Evolutionary conservation across 2,888 invertebrate genomes (phyloP).

Genomic region (Scaptodrosophila latifasciaeformis): DNA sequence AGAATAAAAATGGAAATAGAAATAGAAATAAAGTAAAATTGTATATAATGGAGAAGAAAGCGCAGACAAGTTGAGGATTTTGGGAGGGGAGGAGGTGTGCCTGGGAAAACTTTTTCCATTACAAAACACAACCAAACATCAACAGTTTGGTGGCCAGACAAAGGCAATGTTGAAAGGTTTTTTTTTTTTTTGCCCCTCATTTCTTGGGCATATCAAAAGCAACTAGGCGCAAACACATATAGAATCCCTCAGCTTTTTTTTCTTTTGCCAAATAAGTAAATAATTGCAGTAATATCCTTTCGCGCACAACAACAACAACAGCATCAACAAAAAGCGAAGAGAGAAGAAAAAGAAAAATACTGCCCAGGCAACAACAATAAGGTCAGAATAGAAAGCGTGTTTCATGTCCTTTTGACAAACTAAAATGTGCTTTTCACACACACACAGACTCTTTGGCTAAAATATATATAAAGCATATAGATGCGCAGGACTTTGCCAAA

Average conservation of each 20-base stretch:
- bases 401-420: slow-evolving; percentile 62
- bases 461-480: slow-evolving; percentile 43
- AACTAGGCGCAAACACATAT: slow-evolving; percentile 13
- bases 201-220: slow-evolving; percentile 24
- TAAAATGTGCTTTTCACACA: slow-evolving; percentile 57
- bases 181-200: slow-evolving; percentile 32
- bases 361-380: slow-evolving; percentile 56
- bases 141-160: slow-evolving; percentile 54
- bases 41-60: no score
- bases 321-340: slow-evolving; percentile 19
- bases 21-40: no score
- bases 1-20: no score
- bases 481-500: background rate
- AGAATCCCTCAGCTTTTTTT: background rate
- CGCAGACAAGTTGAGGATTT: no score
- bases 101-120: slow-evolving; percentile 58
- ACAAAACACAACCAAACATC: slow-evolving; percentile 64
- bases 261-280: slow-evolving; percentile 64
- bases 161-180: slow-evolving; percentile 61
- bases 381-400: slow-evolving; percentile 62
- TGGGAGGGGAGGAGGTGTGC: background rate
- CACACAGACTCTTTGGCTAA: slow-evolving; percentile 33
- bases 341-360: slow-evolving; percentile 26
- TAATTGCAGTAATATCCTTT: slow-evolving; percentile 69
- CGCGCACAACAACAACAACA: slow-evolving; percentile 36